phyloP scores from a whole-genome alignment of 2,113 vertebrate species.

The Axis porcinus region DNA sequence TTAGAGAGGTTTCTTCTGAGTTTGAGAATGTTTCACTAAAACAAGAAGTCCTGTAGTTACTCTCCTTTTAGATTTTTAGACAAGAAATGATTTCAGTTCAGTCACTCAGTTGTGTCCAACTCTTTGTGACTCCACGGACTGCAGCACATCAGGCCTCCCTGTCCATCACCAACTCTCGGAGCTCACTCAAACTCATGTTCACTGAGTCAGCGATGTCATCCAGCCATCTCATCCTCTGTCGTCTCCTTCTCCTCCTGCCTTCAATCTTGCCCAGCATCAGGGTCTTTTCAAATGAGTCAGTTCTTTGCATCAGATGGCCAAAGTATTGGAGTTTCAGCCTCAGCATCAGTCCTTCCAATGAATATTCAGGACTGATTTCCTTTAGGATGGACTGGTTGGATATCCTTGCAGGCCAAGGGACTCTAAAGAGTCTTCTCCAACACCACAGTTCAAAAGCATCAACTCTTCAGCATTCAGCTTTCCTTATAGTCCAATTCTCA shows the following conservation, averaged over 20 bases:
- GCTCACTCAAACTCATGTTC: background rate
- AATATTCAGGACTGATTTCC: background rate
- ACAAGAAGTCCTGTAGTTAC: background rate
- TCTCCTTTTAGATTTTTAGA: background rate
- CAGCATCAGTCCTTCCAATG: background rate
- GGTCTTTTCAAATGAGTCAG: background rate
- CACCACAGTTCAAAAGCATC: background rate
- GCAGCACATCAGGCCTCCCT: background rate
- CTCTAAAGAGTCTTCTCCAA: background rate
- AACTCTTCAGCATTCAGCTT: background rate
- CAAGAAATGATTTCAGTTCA: background rate
- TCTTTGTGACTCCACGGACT: background rate
- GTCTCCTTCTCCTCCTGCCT: background rate
- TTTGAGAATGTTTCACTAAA: background rate
- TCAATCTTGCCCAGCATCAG: background rate
- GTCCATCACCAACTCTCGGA: accelerated
- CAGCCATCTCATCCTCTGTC: background rate
- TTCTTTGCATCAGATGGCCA: background rate
- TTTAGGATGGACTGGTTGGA: background rate
- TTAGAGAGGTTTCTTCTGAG: constrained; percentile 77
- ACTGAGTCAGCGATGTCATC: accelerated
- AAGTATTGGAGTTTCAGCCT: background rate
- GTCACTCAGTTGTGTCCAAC: background rate
- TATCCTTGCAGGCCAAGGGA: background rate
- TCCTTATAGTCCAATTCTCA: background rate